A percentile compares a stretch with the other conserved stretches of the same genome.
These are phyloP conservation scores for Therioaphis trifolii DNA, from an alignment of 2,888 invertebrate species.

Conservation along the genomic window DNA sequence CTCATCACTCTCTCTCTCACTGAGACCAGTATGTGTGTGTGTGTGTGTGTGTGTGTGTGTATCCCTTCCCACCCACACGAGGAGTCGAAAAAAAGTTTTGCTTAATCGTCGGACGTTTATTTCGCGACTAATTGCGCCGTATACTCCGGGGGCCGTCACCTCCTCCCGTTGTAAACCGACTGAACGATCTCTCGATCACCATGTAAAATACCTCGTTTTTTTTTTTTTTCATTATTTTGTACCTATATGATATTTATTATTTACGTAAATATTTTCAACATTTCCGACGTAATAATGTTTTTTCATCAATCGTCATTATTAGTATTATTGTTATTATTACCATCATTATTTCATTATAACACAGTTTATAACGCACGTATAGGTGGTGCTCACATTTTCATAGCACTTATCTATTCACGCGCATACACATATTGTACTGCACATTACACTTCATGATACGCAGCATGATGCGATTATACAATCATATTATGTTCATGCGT, in stretches of 20 bases:
- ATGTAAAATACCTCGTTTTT: not conserved
- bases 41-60: not conserved
- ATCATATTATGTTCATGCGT: too few species aligned
- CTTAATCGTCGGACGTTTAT: slow-evolving; percentile 56
- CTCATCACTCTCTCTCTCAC: not conserved
- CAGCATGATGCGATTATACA: too few species aligned
- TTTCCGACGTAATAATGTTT: not conserved
- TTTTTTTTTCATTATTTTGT: not conserved
- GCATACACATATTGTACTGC: too few species aligned
- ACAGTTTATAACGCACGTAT: too few species aligned
- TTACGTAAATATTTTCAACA: not conserved
- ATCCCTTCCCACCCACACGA: not conserved
- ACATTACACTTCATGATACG: too few species aligned
- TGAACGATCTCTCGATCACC: not conserved
- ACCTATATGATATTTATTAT: too few species aligned
- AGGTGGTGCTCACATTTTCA: too few species aligned
- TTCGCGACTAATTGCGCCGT: slow-evolving; percentile 42
- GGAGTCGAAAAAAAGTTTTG: slow-evolving; percentile 40
- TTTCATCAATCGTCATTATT: not conserved
- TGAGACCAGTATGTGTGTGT: not conserved
- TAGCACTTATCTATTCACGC: too few species aligned
- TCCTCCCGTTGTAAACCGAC: too few species aligned
- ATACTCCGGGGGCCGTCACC: not conserved
- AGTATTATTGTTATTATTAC: not conserved
- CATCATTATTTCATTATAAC: too few species aligned